phyloP scores from a whole-genome alignment of 1,140 invertebrate species.

The Spodoptera frugiperda region DNA sequence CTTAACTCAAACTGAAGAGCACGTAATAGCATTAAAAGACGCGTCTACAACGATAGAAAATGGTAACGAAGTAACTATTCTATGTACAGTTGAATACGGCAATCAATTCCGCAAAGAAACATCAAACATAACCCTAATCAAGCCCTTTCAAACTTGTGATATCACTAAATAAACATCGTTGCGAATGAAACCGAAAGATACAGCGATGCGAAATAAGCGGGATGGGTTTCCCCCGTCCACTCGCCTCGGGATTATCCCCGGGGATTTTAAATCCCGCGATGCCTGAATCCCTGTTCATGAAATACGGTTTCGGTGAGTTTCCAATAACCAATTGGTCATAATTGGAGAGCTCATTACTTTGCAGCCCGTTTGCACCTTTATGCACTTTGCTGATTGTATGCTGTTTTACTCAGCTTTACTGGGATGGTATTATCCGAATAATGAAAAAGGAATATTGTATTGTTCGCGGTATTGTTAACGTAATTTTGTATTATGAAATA shows the following conservation, averaged over 20 bases:
- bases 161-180: constrained; percentile 16
- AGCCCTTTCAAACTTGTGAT: background rate
- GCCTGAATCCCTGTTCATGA: constrained; percentile 21
- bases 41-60: background rate
- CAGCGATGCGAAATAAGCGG: constrained; percentile 30
- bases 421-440: too few relatives aligned
- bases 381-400: constrained; percentile 3
- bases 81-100: background rate
- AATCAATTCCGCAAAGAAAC: background rate
- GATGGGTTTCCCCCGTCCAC: constrained; percentile 34
- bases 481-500: background rate
- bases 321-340: constrained; percentile 36
- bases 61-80: background rate
- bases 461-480: too few relatives aligned
- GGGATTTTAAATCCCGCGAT: constrained; percentile 32
- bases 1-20: constrained; percentile 16
- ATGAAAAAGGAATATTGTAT: too few relatives aligned
- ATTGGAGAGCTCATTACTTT: constrained; percentile 35
- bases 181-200: constrained; percentile 25
- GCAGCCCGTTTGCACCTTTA: background rate
- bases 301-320: constrained; percentile 24
- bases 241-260: constrained; percentile 27
- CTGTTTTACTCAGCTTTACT: too few relatives aligned
- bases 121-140: constrained; percentile 6
- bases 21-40: background rate